phyloP scores from a whole-genome alignment of 2,888 invertebrate species.

The Hyppa rectilinea region DNA sequence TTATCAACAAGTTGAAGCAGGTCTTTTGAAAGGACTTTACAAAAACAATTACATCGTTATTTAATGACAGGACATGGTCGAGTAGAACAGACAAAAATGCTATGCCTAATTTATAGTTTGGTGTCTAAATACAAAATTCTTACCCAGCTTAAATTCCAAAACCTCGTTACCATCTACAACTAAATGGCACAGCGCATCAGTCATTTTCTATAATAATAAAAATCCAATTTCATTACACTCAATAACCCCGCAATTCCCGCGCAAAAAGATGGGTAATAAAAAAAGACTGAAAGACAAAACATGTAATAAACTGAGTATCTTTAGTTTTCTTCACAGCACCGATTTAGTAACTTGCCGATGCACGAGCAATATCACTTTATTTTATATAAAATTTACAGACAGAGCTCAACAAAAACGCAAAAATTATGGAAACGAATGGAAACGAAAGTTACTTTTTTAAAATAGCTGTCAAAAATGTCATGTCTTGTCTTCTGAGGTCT shows the following conservation, averaged over 20 bases:
- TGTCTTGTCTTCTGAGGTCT: not conserved
- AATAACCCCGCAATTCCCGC: conserved; percentile 66
- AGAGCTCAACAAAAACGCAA: conserved; percentile 50
- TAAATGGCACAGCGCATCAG: conserved; percentile 87
- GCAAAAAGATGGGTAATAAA: conserved; percentile 62
- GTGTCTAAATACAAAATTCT: conserved; percentile 35
- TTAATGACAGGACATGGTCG: not conserved
- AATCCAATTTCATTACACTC: conserved; percentile 54
- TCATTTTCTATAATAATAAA: conserved; percentile 76
- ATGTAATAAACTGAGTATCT: conserved; percentile 1
- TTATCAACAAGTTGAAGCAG: not conserved
- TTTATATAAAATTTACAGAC: conserved; percentile 45
- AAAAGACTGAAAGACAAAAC: conserved; percentile 13
- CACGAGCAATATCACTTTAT: conserved; percentile 22
- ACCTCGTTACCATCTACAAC: conserved; percentile 91
- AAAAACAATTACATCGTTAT: not conserved
- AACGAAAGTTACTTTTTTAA: conserved; percentile 62
- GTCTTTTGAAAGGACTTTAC: not conserved
- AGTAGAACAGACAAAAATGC: not conserved
- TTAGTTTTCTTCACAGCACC: conserved; percentile 10
- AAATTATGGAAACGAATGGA: conserved; percentile 56
- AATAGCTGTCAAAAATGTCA: conserved; percentile 53
- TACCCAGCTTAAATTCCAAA: conserved; percentile 90
- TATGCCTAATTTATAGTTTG: not conserved
- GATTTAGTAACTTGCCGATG: conserved; percentile 12